Evolutionary conservation across 2,888 invertebrate species (phyloP).

Genomic region (Hypsopygia costalis): DNA sequence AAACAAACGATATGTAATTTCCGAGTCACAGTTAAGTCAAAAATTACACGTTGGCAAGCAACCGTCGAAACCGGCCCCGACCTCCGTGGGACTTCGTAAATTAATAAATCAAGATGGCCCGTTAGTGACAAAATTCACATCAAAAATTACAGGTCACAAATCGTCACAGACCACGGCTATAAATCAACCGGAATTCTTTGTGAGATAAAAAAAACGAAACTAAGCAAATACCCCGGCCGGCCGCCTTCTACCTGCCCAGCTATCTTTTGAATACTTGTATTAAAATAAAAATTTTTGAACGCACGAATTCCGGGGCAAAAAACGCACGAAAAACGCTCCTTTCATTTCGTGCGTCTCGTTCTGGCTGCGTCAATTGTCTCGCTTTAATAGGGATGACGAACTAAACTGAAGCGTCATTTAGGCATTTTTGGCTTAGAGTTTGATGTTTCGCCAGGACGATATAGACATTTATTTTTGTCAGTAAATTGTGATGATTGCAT

Average conservation of each 20-base stretch:
- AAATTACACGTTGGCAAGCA: slow-evolving; percentile 57
- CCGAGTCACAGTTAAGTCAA: slow-evolving; percentile 22
- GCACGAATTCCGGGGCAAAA: slow-evolving; percentile 73
- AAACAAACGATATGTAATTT: slow-evolving; percentile 29
- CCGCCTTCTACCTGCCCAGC: slow-evolving; percentile 71
- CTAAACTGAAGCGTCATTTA: slow-evolving; percentile 49
- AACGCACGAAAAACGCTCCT: slow-evolving; percentile 72
- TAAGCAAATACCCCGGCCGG: slow-evolving; percentile 71
- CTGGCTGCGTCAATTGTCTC: slow-evolving; percentile 31
- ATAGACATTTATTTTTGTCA: slow-evolving; percentile 9
- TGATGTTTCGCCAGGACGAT: slow-evolving; percentile 12
- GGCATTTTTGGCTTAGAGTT: slow-evolving; percentile 45
- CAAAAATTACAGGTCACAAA: slow-evolving; percentile 77
- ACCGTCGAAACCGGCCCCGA: slow-evolving; percentile 52
- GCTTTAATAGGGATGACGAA: slow-evolving; percentile 55
- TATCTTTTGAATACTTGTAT: slow-evolving; percentile 76
- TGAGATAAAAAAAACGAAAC: slow-evolving; percentile 64
- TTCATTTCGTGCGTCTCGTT: slow-evolving; percentile 42
- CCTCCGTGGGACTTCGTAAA: slow-evolving; percentile 51
- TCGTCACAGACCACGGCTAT: slow-evolving; percentile 70
- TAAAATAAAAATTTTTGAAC: slow-evolving; percentile 76
- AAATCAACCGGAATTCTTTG: slow-evolving; percentile 75
- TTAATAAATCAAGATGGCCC: slow-evolving; percentile 71
- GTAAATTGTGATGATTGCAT: slow-evolving; percentile 16
- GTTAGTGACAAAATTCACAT: slow-evolving; percentile 76